Percentiles rank a stretch among this genome's conserved stretches.
Evolutionary conservation across 2,888 invertebrate species (phyloP).

Genomic region (Brachynemurus nebulosus): DNA sequence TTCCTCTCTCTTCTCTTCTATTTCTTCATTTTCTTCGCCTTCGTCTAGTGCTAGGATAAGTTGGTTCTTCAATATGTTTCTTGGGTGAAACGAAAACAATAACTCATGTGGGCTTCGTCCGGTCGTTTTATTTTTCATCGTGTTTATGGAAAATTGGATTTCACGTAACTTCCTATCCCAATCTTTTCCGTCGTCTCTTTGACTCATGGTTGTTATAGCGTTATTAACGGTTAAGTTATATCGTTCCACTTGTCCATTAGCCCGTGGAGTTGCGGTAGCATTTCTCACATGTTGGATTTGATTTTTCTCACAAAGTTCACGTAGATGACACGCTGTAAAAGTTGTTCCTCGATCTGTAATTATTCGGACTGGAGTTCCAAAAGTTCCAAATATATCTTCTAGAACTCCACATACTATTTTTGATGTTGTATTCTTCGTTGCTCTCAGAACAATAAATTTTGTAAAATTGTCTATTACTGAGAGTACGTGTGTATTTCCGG

Average conservation of each 20-base stretch:
- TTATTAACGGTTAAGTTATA: background rate
- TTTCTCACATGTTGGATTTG: constrained; percentile 1
- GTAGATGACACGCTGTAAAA: background rate
- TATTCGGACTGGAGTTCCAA: background rate
- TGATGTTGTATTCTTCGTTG: background rate
- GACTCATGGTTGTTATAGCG: background rate
- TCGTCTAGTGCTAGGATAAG: background rate
- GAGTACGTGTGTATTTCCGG: background rate
- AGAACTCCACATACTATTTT: background rate
- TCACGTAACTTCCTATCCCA: background rate
- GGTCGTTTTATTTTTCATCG: background rate
- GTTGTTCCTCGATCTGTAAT: background rate
- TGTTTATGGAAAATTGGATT: constrained; percentile 12
- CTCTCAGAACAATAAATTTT: background rate
- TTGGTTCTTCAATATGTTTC: background rate
- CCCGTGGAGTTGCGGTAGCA: constrained; percentile 1
- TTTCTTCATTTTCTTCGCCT: background rate
- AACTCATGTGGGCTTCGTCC: background rate
- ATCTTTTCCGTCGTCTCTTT: background rate
- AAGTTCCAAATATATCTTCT: background rate
- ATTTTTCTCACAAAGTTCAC: background rate
- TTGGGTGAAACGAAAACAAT: background rate
- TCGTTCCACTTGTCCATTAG: constrained; percentile 1
- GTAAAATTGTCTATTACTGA: background rate
- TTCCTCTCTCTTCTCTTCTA: background rate